Base-by-base conservation (phyloP, 2,888 invertebrate species). In the Drosophila tripunctata region DNA sequence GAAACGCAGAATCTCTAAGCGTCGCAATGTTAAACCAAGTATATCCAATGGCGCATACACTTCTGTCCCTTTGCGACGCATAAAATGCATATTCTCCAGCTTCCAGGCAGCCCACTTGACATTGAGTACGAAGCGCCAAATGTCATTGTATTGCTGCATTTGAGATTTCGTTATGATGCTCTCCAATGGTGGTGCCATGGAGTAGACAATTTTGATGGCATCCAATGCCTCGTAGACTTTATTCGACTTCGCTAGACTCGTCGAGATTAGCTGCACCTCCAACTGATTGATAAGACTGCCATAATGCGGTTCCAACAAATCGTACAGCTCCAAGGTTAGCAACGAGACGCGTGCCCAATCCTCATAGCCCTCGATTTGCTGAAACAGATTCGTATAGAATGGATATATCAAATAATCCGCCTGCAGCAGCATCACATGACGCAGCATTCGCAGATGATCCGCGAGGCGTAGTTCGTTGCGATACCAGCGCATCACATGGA, bases 51-150 rank as follows among this genome's bases (percentile, higher is more conserved):
- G 78, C 0, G 78, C 85, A 52, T 88, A 91, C 0, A 89, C 76
- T 12, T 76, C 52, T 1, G 64, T 12, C 67, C 71, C 2, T 3
- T 3, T 7, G n/a, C 81, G 81, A 0, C 75, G 75, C 1, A 90
- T 71, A 55, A 93, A 93, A 55, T 81, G 79, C 10, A 93, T 78
- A 67, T 92, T 92, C 71, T 92, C 92, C 38, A 93, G 78, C 2
- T 92, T 91, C 91, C 92, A 93, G 12, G 92, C 70, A 3, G 93
- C 92, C 92, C 93, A 93, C 76, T 93, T 93, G 0, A 93, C 87
- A 87, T 93, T 93, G 4, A 93, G 78, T 40, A 93, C 89, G 48
- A 93, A 92, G 19, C 91, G 88, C 76, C 93, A 93, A 12, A 93
- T 89, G 74, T 82, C 76, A 67, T 91, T 92, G 58, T 92, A 92